Percentiles rank a stretch among this genome's conserved stretches.
These are phyloP conservation scores for Andricus quercusramuli DNA, from an alignment of 2,888 invertebrate species.

Conservation along the genomic window DNA sequence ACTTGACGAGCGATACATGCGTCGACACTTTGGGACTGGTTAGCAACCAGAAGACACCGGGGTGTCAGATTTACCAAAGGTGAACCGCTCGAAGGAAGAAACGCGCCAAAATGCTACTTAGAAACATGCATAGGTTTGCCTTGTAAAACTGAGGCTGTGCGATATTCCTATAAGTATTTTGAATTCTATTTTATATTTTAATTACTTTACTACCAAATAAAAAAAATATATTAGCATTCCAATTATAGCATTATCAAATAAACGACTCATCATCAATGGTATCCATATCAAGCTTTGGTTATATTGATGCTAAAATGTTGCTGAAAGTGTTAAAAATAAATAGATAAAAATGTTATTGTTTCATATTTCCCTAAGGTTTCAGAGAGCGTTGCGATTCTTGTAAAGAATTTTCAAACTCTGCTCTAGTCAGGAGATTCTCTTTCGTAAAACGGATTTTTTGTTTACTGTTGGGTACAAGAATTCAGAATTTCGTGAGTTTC, in stretches of 20 bases:
- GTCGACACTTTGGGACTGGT: conserved; percentile 50
- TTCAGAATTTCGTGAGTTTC: background rate
- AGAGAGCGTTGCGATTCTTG: conserved; percentile 35
- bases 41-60: conserved; percentile 61
- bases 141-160: conserved; percentile 37
- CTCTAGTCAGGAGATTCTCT: conserved; percentile 13
- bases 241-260: conserved; percentile 36
- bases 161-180: conserved; percentile 34
- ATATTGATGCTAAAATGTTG: conserved; percentile 2
- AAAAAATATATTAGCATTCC: conserved; percentile 33
- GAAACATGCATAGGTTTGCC: conserved; percentile 35
- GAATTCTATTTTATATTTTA: conserved; percentile 31
- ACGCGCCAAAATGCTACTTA: conserved; percentile 24
- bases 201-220: conserved; percentile 35
- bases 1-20: conserved; percentile 45
- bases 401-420: conserved; percentile 34
- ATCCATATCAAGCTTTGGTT: background rate
- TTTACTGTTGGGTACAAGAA: conserved; percentile 24
- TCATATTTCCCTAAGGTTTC: conserved; percentile 29
- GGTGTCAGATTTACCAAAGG: conserved; percentile 74
- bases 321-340: conserved; percentile 12
- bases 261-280: background rate
- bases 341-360: conserved; percentile 28
- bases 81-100: conserved; percentile 60
- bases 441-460: conserved; percentile 23